These are phyloP conservation scores for Manacus vitellinus DNA, from an alignment of 2,113 vertebrate species.

Conservation along the genomic window DNA sequence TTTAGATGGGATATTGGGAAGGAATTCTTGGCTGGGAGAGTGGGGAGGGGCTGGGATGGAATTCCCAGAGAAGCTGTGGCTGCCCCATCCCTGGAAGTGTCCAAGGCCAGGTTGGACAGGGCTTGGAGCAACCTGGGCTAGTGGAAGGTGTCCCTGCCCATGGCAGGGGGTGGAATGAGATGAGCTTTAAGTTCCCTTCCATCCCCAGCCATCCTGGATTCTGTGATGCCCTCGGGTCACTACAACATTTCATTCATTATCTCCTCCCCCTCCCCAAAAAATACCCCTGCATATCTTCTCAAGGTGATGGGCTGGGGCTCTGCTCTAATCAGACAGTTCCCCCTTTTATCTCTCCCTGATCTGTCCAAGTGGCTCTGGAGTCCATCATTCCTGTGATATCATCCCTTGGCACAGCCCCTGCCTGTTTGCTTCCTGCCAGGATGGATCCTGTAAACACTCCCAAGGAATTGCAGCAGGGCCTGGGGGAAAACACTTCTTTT, in stretches of 20 bases:
- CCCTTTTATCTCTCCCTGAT: neutral
- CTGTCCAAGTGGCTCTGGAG: neutral
- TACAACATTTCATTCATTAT: neutral
- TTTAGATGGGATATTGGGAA: too few relatives aligned
- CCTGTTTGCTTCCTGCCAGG: neutral
- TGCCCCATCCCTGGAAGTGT: too few relatives aligned
- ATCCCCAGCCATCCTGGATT: neutral
- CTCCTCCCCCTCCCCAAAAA: fast-evolving
- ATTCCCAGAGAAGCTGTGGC: too few relatives aligned
- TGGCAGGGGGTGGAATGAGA: neutral
- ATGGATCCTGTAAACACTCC: neutral
- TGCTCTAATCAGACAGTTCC: neutral
- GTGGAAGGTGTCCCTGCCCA: neutral
- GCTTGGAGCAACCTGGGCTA: neutral
- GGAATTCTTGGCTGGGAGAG: too few relatives aligned
- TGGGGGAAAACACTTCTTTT: neutral
- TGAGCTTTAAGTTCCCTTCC: neutral
- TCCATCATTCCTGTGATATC: neutral
- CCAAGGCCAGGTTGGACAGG: neutral
- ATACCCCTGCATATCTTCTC: neutral
- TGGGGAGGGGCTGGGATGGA: too few relatives aligned
- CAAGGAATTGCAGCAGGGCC: neutral
- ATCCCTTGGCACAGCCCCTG: neutral
- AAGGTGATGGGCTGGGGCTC: neutral
- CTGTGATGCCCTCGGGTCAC: neutral